Evolutionary conservation across 2,113 vertebrate genomes (phyloP).

Genomic region (Leucosticte australis): DNA sequence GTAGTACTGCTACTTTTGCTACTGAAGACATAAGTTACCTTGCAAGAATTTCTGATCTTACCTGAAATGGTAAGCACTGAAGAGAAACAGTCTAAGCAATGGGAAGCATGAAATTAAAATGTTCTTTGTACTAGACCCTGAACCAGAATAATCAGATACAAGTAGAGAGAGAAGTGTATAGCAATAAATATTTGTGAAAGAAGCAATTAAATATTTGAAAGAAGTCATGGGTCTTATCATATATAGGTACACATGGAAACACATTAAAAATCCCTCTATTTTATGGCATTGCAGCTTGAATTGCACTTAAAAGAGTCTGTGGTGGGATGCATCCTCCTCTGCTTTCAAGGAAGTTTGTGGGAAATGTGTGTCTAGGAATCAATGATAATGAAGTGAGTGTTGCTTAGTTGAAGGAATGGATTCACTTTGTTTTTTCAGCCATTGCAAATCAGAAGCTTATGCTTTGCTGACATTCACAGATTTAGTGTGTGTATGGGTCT

Average conservation of each 20-base stretch:
- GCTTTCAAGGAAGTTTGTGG: neutral
- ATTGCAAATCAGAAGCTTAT: neutral
- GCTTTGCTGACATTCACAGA: neutral
- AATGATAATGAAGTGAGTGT: neutral
- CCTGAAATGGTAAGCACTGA: neutral
- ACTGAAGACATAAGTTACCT: neutral
- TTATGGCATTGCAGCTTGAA: neutral
- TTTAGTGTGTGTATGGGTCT: neutral
- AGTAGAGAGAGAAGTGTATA: neutral
- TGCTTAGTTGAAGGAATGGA: neutral
- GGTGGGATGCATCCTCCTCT: neutral
- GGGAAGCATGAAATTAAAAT: neutral
- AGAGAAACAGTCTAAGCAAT: neutral
- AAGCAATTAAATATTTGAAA: neutral
- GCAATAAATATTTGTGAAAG: neutral
- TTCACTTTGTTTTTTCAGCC: neutral
- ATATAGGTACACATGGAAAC: neutral
- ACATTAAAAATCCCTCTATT: neutral
- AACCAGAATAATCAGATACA: neutral
- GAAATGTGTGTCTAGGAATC: neutral
- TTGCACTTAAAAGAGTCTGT: neutral
- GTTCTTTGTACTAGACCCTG: neutral
- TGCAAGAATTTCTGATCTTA: neutral
- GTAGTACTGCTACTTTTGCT: neutral
- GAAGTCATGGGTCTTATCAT: neutral